Percentiles rank a stretch among this genome's conserved stretches.
These are phyloP conservation scores for Ophion obscuratus DNA, from an alignment of 2,888 invertebrate species.

Conservation along the genomic window DNA sequence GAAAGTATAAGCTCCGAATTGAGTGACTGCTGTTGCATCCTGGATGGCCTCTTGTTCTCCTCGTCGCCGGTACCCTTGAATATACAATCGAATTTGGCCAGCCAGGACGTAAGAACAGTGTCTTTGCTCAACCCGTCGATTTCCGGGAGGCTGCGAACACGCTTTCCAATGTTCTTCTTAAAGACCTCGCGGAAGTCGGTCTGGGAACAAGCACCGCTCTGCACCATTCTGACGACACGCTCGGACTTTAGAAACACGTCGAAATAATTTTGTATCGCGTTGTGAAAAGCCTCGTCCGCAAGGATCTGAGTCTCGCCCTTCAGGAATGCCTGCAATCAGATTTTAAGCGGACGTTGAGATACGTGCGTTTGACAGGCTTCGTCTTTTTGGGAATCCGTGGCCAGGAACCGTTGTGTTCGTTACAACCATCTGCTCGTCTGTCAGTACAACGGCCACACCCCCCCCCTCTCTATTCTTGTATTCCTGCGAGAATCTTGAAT, in stretches of 20 bases:
- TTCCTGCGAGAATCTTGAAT: too few species aligned
- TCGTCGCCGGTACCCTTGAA: slow-evolving; percentile 96
- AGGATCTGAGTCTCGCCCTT: slow-evolving; percentile 99
- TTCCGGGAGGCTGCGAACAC: slow-evolving; percentile 98
- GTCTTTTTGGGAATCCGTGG: too few species aligned
- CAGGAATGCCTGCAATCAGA: slow-evolving; percentile 90
- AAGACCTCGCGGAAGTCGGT: slow-evolving; percentile 99
- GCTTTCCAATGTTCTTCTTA: slow-evolving; percentile 98
- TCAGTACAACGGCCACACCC: too few species aligned
- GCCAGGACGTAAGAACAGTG: slow-evolving; percentile 99
- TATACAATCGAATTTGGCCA: slow-evolving; percentile 99
- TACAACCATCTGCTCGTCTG: too few species aligned
- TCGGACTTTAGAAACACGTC: slow-evolving; percentile 99
- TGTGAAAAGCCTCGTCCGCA: slow-evolving; percentile 99
- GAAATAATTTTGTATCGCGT: slow-evolving; percentile 97
- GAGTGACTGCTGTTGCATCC: slow-evolving; percentile 94
- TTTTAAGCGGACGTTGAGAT: too few species aligned
- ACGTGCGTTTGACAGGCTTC: too few species aligned
- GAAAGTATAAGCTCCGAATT: slow-evolving; percentile 98
- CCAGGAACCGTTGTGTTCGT: too few species aligned
- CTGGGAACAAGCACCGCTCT: slow-evolving; percentile 98
- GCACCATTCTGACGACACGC: slow-evolving; percentile 97
- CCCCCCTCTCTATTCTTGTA: too few species aligned
- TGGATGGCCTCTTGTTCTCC: slow-evolving; percentile 93
- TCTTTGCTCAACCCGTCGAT: slow-evolving; percentile 99